Conservation (phyloP, 2,113 vertebrate genomes). For the Pelobates fuscus region DNA sequence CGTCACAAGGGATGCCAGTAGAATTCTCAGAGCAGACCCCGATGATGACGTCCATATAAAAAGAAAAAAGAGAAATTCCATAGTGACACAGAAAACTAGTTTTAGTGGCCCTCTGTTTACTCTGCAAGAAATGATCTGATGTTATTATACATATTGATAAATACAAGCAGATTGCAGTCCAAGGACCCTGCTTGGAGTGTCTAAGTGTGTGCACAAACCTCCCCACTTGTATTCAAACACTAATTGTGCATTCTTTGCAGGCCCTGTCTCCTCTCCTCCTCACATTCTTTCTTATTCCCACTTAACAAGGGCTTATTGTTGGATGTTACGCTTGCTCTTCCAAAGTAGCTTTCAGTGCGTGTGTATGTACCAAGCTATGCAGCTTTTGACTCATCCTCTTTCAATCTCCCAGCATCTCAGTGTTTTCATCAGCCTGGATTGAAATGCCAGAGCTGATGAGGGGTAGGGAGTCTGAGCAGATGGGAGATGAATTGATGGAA, state of each 20-base stretch:
- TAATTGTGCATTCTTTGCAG: background rate
- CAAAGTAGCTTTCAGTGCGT: background rate
- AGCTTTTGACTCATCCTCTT: background rate
- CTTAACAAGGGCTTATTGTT: constrained; percentile 38
- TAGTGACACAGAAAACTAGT: no score
- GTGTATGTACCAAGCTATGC: background rate
- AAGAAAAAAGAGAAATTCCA: no score
- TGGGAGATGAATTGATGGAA: background rate
- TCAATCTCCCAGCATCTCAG: background rate
- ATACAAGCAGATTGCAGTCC: no score
- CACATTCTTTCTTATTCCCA: constrained; percentile 34
- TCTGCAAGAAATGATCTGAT: no score
- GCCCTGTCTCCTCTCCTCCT: constrained; percentile 14
- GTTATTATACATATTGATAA: no score
- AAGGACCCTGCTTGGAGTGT: no score
- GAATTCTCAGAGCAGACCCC: no score
- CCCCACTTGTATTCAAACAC: background rate
- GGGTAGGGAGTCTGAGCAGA: background rate
- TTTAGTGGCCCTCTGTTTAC: no score
- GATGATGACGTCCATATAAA: no score
- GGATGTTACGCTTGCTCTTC: background rate
- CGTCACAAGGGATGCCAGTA: no score
- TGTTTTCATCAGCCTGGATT: background rate
- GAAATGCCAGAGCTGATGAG: background rate
- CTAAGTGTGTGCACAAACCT: background rate